Percentiles rank a stretch among this genome's conserved stretches.
Conservation (phyloP, 2,113 vertebrate genomes). For the Tachycineta bicolor region DNA sequence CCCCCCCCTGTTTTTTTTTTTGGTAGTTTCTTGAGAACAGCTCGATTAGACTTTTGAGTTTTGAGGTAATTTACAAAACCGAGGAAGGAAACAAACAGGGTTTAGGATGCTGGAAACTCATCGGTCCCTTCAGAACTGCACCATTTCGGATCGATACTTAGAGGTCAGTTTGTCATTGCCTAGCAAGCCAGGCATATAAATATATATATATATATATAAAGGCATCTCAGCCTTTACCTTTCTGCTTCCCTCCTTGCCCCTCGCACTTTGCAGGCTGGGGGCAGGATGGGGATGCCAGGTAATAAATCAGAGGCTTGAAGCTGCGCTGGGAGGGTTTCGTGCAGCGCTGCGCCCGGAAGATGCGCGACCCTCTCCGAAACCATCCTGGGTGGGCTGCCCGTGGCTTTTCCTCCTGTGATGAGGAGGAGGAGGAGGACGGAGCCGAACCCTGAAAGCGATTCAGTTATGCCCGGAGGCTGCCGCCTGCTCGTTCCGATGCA, state of each 20-base stretch:
- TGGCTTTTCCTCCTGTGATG: neutral
- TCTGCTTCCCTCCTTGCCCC: neutral
- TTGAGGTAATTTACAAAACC: neutral
- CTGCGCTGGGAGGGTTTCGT: neutral
- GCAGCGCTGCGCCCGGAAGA: neutral
- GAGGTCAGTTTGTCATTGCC: constrained; percentile 56
- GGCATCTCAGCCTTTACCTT: neutral
- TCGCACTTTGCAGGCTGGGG: accelerated
- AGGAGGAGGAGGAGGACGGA: neutral
- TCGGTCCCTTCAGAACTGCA: constrained; percentile 23
- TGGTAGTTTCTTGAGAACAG: neutral
- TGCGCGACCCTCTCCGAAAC: neutral
- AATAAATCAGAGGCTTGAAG: neutral
- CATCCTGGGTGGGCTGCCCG: neutral
- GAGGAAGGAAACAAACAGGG: neutral
- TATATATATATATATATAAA: neutral
- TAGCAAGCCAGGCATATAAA: neutral
- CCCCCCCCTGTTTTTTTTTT: accelerated
- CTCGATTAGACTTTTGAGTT: neutral
- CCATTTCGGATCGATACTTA: constrained; percentile 22
- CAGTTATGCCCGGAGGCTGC: neutral
- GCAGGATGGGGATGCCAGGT: neutral
- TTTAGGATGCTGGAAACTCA: neutral
- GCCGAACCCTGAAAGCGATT: neutral
- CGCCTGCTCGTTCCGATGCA: neutral